phyloP scores from a whole-genome alignment of 53 echinoderm and acorn worm species.

The Pentamera pediparva region DNA sequence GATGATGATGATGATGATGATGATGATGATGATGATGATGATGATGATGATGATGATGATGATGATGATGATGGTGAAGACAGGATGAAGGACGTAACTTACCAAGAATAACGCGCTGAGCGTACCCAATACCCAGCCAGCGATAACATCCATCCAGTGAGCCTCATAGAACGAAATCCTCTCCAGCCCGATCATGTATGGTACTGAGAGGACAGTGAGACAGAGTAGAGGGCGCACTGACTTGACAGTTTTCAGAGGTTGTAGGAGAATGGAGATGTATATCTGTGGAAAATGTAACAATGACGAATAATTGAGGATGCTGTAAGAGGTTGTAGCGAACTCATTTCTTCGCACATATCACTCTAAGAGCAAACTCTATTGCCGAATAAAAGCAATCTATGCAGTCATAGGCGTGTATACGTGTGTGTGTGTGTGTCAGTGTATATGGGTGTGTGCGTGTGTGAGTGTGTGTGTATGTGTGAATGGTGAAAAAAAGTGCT shows the following conservation, averaged over 20 bases:
- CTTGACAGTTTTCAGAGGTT: slow-evolving; percentile 52
- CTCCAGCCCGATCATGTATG: slow-evolving; percentile 67
- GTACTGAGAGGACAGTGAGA: slow-evolving; percentile 43
- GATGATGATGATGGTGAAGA: slow-evolving; percentile 1
- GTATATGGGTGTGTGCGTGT: too few species aligned
- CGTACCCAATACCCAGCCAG: slow-evolving; percentile 73
- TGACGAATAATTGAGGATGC: too few species aligned
- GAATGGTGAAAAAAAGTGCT: too few species aligned
- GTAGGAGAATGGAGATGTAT: slow-evolving; percentile 57
- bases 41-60: slow-evolving; percentile 27
- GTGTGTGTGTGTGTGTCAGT: too few species aligned
- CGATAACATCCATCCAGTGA: slow-evolving; percentile 76
- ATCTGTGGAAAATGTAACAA: too few species aligned
- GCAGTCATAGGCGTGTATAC: too few species aligned
- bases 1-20: too few species aligned
- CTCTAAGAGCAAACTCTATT: too few species aligned
- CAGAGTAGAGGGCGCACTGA: slow-evolving; percentile 57
- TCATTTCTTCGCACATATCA: too few species aligned
- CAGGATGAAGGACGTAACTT: neutral
- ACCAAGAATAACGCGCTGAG: slow-evolving; percentile 71
- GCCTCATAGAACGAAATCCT: slow-evolving; percentile 55
- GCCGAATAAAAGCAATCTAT: too few species aligned
- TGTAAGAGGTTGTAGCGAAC: too few species aligned
- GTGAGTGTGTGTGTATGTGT: too few species aligned
- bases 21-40: slow-evolving; percentile 8